Percentiles rank a stretch among this genome's conserved stretches.
Evolutionary conservation across 92 coral and sea anemone genomes (phyloP).

Genomic region (Phenganax marumi): DNA sequence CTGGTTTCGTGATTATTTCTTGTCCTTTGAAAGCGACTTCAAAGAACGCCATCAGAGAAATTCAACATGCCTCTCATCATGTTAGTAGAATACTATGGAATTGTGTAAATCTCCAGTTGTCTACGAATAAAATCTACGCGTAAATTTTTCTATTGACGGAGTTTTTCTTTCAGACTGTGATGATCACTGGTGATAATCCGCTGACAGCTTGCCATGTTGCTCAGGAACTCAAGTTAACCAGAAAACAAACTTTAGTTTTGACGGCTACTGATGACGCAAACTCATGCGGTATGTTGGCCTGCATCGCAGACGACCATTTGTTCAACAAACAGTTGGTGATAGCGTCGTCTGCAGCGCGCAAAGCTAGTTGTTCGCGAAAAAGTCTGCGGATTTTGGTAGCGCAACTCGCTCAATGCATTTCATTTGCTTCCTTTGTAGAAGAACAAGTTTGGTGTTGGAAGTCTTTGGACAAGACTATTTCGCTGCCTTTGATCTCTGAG

Average conservation of each 20-base stretch:
- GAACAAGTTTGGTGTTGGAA: conserved; percentile 92
- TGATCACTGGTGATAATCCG: conserved; percentile 99
- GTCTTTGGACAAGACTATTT: conserved; percentile 80
- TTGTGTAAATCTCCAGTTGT: not conserved
- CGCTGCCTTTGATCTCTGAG: conserved; percentile 74
- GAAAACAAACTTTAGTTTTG: conserved; percentile 72
- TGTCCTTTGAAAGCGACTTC: conserved; percentile 91
- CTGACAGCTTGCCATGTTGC: conserved; percentile 99
- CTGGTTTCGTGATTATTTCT: conserved; percentile 91
- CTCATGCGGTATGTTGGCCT: conserved; percentile 5
- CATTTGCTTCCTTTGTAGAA: conserved; percentile 41
- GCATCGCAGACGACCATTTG: not conserved
- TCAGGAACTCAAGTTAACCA: conserved; percentile 80
- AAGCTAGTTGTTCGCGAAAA: not conserved
- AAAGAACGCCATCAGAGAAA: conserved; percentile 87
- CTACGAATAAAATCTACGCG: too few relatives aligned
- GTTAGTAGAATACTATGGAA: conserved; percentile 51
- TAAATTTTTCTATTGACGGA: not conserved
- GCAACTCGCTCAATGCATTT: not conserved
- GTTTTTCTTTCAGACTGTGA: conserved; percentile 63
- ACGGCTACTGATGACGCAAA: conserved; percentile 52
- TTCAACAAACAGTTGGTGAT: too few relatives aligned
- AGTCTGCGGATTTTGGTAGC: too few relatives aligned
- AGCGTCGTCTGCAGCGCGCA: too few relatives aligned
- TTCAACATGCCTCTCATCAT: conserved; percentile 91